Evolutionary conservation across 2,113 vertebrate genomes (phyloP).

Genomic region (Bufo gargarizans): DNA sequence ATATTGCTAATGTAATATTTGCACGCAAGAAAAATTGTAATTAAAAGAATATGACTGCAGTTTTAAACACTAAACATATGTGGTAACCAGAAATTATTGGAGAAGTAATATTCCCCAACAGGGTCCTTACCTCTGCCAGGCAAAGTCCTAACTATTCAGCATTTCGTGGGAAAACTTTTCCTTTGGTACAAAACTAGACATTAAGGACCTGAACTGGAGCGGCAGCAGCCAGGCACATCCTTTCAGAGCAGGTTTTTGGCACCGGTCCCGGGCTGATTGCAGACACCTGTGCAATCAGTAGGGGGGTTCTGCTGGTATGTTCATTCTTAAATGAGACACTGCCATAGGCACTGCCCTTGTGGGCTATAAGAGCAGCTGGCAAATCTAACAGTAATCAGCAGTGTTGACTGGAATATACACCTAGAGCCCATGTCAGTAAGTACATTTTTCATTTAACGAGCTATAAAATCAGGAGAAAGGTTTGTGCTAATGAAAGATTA

Average conservation of each 20-base stretch:
- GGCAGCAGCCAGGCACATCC: background rate
- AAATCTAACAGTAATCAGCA: background rate
- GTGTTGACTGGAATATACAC: slow-evolving; percentile 2
- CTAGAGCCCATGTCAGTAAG: background rate
- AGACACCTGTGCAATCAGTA: slow-evolving; percentile 28
- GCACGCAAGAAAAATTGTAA: background rate
- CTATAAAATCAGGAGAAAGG: background rate
- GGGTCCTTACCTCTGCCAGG: background rate
- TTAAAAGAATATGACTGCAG: background rate
- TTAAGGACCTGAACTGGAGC: background rate
- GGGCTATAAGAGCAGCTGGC: slow-evolving; percentile 3
- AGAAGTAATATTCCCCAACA: background rate
- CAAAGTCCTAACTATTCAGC: background rate
- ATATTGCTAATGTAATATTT: background rate
- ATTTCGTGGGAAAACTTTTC: background rate
- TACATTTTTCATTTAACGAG: background rate
- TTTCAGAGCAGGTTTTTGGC: slow-evolving; percentile 29
- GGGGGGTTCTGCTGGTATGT: background rate
- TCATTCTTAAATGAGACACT: background rate
- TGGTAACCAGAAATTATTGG: background rate
- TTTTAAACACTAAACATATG: background rate
- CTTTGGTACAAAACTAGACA: background rate
- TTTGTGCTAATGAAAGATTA: background rate
- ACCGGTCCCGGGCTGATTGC: background rate
- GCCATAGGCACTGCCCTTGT: background rate